phyloP scores from a whole-genome alignment of 2,888 invertebrate species.

The Pollenia labialis region DNA sequence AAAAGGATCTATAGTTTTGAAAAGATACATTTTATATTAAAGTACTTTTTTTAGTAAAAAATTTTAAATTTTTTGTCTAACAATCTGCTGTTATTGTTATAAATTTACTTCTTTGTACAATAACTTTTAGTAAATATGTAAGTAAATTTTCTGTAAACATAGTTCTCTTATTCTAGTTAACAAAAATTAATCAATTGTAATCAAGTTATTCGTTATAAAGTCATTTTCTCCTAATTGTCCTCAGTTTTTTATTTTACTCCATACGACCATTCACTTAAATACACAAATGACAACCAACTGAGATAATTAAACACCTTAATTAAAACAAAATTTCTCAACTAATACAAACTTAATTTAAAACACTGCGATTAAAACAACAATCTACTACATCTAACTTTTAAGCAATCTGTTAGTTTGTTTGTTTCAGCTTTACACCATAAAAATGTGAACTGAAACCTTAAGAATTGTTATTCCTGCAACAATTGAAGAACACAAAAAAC shows the following conservation, averaged over 20 bases:
- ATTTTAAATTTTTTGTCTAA: too few species aligned
- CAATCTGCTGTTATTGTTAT: too few species aligned
- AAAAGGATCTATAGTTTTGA: too few species aligned
- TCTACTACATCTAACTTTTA: not conserved
- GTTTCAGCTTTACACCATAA: slow-evolving; percentile 13
- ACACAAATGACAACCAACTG: not conserved
- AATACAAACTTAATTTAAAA: slow-evolving; percentile 51
- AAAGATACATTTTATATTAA: too few species aligned
- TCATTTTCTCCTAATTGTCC: not conserved
- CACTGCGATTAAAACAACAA: slow-evolving; percentile 34
- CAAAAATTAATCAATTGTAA: too few species aligned
- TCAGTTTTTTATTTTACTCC: not conserved
- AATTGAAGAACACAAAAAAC: slow-evolving; percentile 44
- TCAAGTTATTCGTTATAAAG: too few species aligned
- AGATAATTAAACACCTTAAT: slow-evolving; percentile 22
- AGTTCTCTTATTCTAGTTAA: too few species aligned
- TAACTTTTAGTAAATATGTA: too few species aligned
- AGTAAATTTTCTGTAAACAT: too few species aligned
- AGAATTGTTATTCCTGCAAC: slow-evolving; percentile 37
- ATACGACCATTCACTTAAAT: not conserved
- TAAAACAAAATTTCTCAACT: slow-evolving; percentile 31
- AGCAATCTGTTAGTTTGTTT: not conserved
- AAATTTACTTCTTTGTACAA: too few species aligned
- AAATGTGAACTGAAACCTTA: slow-evolving; percentile 32
- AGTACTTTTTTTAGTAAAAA: too few species aligned